Evolutionary conservation across 2,888 invertebrate species (phyloP).

Genomic region (Parnassius glacialis): DNA sequence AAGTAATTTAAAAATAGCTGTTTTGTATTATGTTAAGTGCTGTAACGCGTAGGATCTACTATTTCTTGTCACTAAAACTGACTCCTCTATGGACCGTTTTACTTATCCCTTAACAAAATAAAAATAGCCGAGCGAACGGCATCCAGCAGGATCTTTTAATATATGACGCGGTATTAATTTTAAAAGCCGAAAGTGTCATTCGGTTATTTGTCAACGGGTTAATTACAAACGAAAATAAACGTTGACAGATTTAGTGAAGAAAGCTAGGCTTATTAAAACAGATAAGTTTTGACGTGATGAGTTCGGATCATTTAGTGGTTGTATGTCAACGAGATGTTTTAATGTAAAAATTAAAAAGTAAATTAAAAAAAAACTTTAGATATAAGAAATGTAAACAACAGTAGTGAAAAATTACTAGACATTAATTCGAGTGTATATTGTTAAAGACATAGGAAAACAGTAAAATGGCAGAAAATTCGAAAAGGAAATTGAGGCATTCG

Average conservation of each 20-base stretch:
- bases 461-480: constrained; percentile 63
- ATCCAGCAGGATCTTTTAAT: constrained; percentile 51
- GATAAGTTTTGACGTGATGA: constrained; percentile 59
- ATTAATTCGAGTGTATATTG: constrained; percentile 35
- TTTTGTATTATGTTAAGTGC: constrained; percentile 51
- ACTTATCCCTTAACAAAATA: constrained; percentile 51
- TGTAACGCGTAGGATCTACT: constrained; percentile 35
- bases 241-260: constrained; percentile 66
- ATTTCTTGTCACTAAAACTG: constrained; percentile 46
- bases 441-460: constrained; percentile 35
- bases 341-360: constrained; percentile 31
- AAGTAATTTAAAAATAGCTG: constrained; percentile 54
- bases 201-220: constrained; percentile 72
- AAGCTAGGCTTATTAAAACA: constrained; percentile 48
- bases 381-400: constrained; percentile 50
- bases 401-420: constrained; percentile 62
- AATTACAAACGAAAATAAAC: constrained; percentile 61
- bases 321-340: constrained; percentile 31
- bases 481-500: constrained; percentile 66
- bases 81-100: constrained; percentile 44
- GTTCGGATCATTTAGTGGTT: constrained; percentile 45
- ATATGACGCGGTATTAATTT: constrained; percentile 63
- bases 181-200: constrained; percentile 58
- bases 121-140: constrained; percentile 54
- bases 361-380: constrained; percentile 33